Evolutionary conservation across 2,888 invertebrate species (phyloP).

Genomic region (Polymixis flavicincta): DNA sequence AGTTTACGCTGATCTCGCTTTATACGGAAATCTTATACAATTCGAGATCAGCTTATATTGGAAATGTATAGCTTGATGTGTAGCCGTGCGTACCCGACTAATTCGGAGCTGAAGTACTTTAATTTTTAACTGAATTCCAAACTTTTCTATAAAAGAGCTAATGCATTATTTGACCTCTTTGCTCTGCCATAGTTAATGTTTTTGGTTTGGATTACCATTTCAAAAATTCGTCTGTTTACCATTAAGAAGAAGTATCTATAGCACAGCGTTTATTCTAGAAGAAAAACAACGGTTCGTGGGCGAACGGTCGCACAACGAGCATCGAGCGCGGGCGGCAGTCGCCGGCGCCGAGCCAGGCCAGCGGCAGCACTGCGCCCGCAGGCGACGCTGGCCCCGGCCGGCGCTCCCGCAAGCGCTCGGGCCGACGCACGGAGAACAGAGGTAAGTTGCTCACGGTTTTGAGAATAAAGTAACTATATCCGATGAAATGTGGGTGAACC

Average conservation of each 20-base stretch:
- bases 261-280: slow-evolving; percentile 69
- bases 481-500: background rate
- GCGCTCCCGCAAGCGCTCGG: slow-evolving; percentile 73
- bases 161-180: background rate
- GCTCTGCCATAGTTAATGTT: background rate
- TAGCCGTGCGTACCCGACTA: too few species aligned
- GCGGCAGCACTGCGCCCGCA: slow-evolving; percentile 50
- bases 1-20: too few species aligned
- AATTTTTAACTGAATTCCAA: background rate
- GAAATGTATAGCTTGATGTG: too few species aligned
- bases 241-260: slow-evolving; percentile 16
- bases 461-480: background rate
- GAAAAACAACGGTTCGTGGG: slow-evolving; percentile 78
- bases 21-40: too few species aligned
- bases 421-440: slow-evolving; percentile 51
- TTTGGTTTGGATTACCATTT: background rate
- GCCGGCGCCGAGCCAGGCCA: slow-evolving; percentile 71
- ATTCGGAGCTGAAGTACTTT: background rate
- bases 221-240: background rate
- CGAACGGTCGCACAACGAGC: slow-evolving; percentile 79
- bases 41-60: too few species aligned
- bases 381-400: slow-evolving; percentile 61
- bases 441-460: slow-evolving; percentile 22
- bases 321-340: slow-evolving; percentile 81
- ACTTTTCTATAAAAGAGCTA: background rate